phyloP scores from a whole-genome alignment of 2,797 vertebrate genomes.

The Heterohyrax brucei region DNA sequence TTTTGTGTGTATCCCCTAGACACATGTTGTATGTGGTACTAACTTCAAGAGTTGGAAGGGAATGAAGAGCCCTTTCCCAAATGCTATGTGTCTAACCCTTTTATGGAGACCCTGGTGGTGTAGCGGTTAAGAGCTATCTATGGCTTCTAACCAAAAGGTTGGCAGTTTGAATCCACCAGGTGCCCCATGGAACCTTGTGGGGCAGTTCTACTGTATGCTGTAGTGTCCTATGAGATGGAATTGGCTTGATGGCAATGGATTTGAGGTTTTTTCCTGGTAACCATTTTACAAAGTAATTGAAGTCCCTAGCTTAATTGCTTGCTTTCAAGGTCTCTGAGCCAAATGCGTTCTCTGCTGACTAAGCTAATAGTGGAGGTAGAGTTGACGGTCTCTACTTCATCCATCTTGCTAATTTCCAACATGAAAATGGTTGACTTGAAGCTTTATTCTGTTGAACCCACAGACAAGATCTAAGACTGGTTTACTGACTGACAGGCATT shows the following conservation, averaged over 20 bases:
- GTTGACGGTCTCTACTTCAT: constrained; percentile 10
- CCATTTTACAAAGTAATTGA: background rate
- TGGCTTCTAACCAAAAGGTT: no score
- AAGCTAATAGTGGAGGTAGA: constrained; percentile 11
- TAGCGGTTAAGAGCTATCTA: no score
- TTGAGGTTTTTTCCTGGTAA: no score
- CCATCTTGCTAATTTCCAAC: constrained; percentile 54
- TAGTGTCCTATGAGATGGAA: no score
- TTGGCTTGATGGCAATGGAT: no score
- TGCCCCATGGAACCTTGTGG: no score
- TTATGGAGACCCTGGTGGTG: background rate
- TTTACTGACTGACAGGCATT: background rate
- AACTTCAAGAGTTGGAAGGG: background rate
- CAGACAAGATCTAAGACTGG: background rate
- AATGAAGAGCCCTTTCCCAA: constrained; percentile 55
- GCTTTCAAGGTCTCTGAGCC: constrained; percentile 28
- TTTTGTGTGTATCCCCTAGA: background rate
- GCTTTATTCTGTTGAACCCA: constrained; percentile 44
- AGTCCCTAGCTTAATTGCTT: constrained; percentile 59
- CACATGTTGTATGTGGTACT: background rate
- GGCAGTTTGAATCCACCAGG: no score
- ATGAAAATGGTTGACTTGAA: constrained; percentile 27
- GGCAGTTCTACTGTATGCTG: no score
- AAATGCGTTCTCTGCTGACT: constrained; percentile 41
- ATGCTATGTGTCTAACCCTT: background rate